Evolutionary conservation across 2,888 invertebrate species (phyloP).

Genomic region (Seladonia tumulorum): DNA sequence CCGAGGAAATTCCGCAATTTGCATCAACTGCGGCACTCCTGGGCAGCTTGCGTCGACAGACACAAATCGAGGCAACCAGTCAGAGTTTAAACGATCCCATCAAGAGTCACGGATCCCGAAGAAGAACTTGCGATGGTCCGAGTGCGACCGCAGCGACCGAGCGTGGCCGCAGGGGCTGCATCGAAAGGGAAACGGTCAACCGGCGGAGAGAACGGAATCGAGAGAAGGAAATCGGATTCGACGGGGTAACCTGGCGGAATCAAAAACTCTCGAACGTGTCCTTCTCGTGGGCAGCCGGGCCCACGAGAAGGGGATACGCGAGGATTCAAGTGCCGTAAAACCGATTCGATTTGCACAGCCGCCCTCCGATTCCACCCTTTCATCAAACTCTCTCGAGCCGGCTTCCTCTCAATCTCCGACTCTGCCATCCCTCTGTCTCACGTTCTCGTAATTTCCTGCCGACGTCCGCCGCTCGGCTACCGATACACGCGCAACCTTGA

Average conservation of each 20-base stretch:
- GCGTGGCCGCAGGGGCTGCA: not conserved
- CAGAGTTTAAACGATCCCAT: not conserved
- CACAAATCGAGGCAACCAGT: not conserved
- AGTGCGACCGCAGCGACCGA: not conserved
- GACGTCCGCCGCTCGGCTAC: constrained; percentile 13
- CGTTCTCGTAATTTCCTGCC: constrained; percentile 43
- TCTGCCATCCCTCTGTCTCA: constrained; percentile 40
- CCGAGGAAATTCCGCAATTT: too few species aligned
- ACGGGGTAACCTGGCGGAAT: constrained; percentile 41
- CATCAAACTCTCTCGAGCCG: constrained; percentile 45
- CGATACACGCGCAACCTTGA: constrained; percentile 9
- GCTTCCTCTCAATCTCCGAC: constrained; percentile 23
- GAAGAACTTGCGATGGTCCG: not conserved
- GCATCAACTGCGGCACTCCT: not conserved
- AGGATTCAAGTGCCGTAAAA: constrained; percentile 60
- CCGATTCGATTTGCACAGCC: constrained; percentile 67
- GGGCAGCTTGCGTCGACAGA: not conserved
- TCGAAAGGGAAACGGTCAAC: not conserved
- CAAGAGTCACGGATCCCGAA: not conserved
- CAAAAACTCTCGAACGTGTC: constrained; percentile 49
- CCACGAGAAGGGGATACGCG: constrained; percentile 33
- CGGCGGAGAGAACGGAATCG: constrained; percentile 21
- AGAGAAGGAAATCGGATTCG: constrained; percentile 40
- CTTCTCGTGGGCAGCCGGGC: constrained; percentile 30
- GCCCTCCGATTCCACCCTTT: constrained; percentile 52